Evolutionary conservation across 2,113 vertebrate species (phyloP).

Genomic region (Zapus hudsonius): DNA sequence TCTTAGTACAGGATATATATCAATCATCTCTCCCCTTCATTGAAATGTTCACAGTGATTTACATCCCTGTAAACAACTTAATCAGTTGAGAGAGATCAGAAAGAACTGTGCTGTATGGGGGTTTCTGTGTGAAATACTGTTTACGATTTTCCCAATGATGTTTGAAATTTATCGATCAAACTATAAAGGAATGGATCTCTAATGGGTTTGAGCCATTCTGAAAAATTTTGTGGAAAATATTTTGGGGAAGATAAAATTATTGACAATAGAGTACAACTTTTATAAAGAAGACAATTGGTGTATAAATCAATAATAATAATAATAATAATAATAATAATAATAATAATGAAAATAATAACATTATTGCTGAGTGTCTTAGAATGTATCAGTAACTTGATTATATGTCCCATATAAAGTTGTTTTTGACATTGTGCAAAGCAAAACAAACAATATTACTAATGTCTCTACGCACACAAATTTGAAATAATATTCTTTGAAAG

Average conservation of each 20-base stretch:
- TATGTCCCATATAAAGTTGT: background rate
- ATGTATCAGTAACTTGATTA: background rate
- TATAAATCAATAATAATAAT: background rate
- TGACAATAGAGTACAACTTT: background rate
- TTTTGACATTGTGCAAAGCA: no score
- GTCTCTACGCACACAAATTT: background rate
- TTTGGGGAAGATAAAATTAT: background rate
- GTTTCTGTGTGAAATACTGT: background rate
- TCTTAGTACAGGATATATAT: background rate
- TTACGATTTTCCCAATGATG: background rate
- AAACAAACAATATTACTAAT: background rate
- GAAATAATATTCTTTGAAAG: background rate
- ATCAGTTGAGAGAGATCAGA: background rate
- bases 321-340: background rate
- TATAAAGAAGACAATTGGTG: background rate
- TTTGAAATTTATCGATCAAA: background rate
- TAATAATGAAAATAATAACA: background rate
- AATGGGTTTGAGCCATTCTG: background rate
- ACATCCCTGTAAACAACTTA: background rate
- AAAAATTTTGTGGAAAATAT: background rate
- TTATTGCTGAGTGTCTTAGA: background rate
- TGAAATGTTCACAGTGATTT: background rate
- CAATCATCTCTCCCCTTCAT: background rate
- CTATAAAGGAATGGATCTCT: background rate
- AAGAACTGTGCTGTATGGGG: no score